Evolutionary conservation across 2,113 vertebrate species (phyloP).

Genomic region (Ammospiza nelsoni): DNA sequence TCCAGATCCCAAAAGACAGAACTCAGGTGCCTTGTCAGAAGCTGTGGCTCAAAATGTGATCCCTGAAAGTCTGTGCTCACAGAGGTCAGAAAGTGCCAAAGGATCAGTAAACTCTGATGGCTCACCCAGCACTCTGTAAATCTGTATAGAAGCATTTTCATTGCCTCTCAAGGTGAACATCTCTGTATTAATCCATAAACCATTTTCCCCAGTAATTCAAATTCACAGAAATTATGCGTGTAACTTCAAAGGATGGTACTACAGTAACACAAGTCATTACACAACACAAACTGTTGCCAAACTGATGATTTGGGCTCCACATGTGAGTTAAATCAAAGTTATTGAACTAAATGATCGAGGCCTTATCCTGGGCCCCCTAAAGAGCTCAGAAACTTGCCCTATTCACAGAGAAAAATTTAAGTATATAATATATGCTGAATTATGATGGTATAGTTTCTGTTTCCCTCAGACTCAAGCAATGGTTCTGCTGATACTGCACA

Average conservation of each 20-base stretch:
- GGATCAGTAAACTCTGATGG: not conserved
- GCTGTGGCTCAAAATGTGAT: not conserved
- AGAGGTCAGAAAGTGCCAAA: not conserved
- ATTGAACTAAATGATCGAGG: constrained; percentile 4
- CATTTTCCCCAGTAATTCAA: not conserved
- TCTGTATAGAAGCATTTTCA: not conserved
- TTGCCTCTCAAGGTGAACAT: not conserved
- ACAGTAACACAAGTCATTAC: not conserved
- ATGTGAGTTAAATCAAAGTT: not conserved
- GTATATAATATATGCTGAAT: constrained; percentile 28
- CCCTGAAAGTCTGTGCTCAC: not conserved
- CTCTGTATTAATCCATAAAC: not conserved
- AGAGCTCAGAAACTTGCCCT: not conserved
- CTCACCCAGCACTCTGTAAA: not conserved
- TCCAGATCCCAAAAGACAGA: not conserved
- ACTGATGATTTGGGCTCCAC: not conserved
- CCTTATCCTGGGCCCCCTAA: not conserved
- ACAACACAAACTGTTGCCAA: not conserved
- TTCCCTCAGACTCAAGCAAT: constrained; percentile 35
- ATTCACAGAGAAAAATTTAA: not conserved
- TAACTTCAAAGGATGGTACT: not conserved
- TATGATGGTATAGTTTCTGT: constrained; percentile 1
- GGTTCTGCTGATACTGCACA: constrained; percentile 91
- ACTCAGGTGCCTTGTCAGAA: not conserved
- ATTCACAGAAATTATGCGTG: not conserved